Conservation (phyloP, 1,140 invertebrate species). For the Ptiloglossa arizonensis region DNA sequence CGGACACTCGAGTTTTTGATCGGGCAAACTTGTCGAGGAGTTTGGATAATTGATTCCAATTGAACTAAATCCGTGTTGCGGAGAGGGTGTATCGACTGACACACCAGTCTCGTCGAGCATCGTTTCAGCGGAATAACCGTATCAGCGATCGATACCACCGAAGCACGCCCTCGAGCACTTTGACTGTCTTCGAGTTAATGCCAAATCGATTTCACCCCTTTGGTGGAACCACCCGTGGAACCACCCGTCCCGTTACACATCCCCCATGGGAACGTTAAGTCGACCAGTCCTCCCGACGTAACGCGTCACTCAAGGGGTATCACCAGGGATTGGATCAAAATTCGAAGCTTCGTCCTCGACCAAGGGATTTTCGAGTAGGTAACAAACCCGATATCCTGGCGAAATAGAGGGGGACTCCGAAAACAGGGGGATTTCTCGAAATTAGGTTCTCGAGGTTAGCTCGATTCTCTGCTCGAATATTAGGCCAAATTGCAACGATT, state of each 20-base stretch:
- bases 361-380: background rate
- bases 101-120: background rate
- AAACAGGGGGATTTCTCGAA: too few species aligned
- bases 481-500: too few species aligned
- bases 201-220: slow-evolving; percentile 42
- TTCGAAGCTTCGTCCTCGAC: background rate
- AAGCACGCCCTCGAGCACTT: background rate
- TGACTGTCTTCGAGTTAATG: slow-evolving; percentile 39
- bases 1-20: background rate
- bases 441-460: too few species aligned
- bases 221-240: background rate
- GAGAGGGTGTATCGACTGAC: background rate
- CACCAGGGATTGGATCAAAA: background rate
- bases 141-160: background rate
- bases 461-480: too few species aligned
- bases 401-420: too few species aligned
- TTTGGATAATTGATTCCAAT: background rate
- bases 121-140: too few species aligned
- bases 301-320: background rate
- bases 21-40: background rate
- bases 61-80: background rate
- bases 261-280: slow-evolving; percentile 13
- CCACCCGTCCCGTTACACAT: background rate
- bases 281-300: background rate
- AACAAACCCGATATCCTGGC: too few species aligned